A percentile compares a stretch with the other conserved stretches of the same genome.
Evolutionary conservation across 1,140 invertebrate species (phyloP).

Genomic region (Leucophenga varia): DNA sequence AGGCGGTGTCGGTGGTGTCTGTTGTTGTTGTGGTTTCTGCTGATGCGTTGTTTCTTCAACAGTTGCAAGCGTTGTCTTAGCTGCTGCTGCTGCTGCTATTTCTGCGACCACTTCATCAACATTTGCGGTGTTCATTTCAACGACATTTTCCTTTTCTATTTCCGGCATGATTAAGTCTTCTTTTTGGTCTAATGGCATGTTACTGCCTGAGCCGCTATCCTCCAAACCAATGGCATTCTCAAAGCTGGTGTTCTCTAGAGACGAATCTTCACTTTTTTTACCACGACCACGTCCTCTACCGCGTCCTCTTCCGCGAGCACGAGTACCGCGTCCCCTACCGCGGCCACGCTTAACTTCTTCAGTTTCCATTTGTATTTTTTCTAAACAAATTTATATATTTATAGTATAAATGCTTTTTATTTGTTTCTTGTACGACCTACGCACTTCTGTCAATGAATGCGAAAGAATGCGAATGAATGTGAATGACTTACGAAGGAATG

Average conservation of each 20-base stretch:
- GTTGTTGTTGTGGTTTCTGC: conserved; percentile 15
- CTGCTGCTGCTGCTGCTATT: background rate
- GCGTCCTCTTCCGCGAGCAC: conserved; percentile 63
- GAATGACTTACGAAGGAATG: too few relatives aligned
- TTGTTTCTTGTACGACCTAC: too few relatives aligned
- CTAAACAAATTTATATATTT: background rate
- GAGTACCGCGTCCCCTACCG: conserved; percentile 62
- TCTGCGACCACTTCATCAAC: conserved; percentile 21
- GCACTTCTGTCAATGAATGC: too few relatives aligned
- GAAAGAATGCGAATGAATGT: too few relatives aligned
- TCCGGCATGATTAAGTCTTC: conserved; percentile 31
- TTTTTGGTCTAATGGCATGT: conserved; percentile 37
- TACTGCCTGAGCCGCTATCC: conserved; percentile 10
- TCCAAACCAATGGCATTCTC: conserved; percentile 56
- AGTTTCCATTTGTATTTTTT: conserved; percentile 30
- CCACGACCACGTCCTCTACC: conserved; percentile 70
- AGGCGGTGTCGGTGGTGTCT: conserved; percentile 23
- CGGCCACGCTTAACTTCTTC: conserved; percentile 62
- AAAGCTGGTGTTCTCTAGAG: conserved; percentile 68
- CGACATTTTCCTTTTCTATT: conserved; percentile 29
- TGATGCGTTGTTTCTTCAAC: conserved; percentile 28
- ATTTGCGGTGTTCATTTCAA: conserved; percentile 35
- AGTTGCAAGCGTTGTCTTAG: too few relatives aligned
- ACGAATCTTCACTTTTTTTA: conserved; percentile 73
- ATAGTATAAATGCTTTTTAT: too few relatives aligned